phyloP scores from a whole-genome alignment of 2,888 invertebrate species.

The Hypena proboscidalis region DNA sequence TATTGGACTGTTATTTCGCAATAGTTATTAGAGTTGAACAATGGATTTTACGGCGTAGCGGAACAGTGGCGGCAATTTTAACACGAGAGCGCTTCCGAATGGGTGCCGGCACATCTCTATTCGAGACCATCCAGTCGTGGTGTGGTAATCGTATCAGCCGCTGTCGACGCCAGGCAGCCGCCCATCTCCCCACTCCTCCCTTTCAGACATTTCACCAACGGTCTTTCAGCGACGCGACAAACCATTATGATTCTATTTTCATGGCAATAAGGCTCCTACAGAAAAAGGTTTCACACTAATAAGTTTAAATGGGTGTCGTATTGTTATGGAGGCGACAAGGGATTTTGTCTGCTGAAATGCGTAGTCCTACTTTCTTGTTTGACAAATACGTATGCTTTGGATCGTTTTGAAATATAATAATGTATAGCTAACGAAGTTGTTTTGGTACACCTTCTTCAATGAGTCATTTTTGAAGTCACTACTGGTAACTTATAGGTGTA shows the following conservation, averaged over 20 bases:
- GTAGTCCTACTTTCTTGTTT: conserved; percentile 7
- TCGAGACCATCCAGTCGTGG: conserved; percentile 87
- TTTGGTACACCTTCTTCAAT: too few species aligned
- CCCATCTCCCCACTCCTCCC: conserved; percentile 37
- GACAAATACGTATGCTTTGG: neutral
- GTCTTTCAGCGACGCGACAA: conserved; percentile 79
- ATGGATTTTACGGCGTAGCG: conserved; percentile 77
- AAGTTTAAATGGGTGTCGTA: conserved; percentile 59
- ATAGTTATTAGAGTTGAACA: conserved; percentile 83
- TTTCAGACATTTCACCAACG: conserved; percentile 53
- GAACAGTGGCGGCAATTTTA: conserved; percentile 81
- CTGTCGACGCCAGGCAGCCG: conserved; percentile 54
- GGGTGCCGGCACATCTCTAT: conserved; percentile 73
- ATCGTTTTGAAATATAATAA: too few species aligned
- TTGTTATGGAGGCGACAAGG: conserved; percentile 41
- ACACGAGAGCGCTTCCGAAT: conserved; percentile 76
- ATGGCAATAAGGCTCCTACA: conserved; percentile 65
- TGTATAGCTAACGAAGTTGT: too few species aligned
- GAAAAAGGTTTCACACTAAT: conserved; percentile 65
- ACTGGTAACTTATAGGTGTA: too few species aligned
- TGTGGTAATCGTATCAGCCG: conserved; percentile 88
- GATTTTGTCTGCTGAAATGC: conserved; percentile 25
- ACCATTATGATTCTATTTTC: conserved; percentile 81
- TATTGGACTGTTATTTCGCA: conserved; percentile 78
- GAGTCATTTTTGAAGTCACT: too few species aligned